Conservation (phyloP, 2,888 invertebrate genomes). For the Dorcus parallelipipedus region DNA sequence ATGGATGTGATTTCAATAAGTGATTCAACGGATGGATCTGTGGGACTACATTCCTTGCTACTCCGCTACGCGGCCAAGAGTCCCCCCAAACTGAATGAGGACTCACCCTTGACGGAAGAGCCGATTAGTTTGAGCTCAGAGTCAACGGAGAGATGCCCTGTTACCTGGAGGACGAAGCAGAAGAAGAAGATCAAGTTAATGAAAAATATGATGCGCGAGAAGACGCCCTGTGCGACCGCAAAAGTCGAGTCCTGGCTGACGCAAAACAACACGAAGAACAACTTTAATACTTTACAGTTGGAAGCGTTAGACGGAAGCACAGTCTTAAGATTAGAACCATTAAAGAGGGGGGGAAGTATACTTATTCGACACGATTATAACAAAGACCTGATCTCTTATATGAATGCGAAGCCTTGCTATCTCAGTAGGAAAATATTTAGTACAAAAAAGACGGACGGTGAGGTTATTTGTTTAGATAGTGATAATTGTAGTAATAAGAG, state of each 20-base stretch:
- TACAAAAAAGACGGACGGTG: not conserved
- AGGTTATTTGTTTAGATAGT: not conserved
- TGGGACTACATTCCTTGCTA: not conserved
- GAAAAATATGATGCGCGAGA: not conserved
- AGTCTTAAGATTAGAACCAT: too few species aligned
- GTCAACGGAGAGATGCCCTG: conserved; percentile 17
- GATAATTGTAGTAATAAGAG: not conserved
- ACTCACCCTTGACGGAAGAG: not conserved
- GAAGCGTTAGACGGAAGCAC: not conserved
- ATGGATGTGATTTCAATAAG: conserved; percentile 20
- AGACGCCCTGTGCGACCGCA: not conserved
- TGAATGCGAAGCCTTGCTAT: not conserved
- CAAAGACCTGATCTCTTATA: not conserved
- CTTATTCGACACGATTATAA: conserved; percentile 9
- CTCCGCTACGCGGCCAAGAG: not conserved
- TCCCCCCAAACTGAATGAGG: not conserved
- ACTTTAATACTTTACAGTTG: not conserved
- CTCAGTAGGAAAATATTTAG: too few species aligned
- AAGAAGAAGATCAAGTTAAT: not conserved
- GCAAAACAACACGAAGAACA: not conserved
- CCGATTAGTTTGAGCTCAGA: conserved; percentile 11
- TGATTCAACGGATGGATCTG: conserved; percentile 5
- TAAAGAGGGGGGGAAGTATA: not conserved
- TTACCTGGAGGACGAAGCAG: conserved; percentile 8
- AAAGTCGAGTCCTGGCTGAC: conserved; percentile 2